Evolutionary conservation across 2,888 invertebrate genomes (phyloP), one percentile per base, ranked within the genome.

Genomic region (Gerosis bhagava): DNA sequence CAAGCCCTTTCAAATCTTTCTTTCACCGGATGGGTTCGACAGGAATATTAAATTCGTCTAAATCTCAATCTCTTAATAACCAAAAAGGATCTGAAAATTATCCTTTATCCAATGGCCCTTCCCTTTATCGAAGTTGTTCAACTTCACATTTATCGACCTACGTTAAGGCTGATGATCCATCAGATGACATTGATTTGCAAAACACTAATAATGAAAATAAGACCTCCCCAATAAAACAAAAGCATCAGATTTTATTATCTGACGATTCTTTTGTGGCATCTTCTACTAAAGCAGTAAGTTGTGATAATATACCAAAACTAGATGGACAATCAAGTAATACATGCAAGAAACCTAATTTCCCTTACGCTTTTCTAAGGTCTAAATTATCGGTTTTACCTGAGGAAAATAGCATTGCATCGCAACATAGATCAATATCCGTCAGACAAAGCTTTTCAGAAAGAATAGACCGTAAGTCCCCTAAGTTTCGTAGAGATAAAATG

Each of bases 1-100:
- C 92, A 5, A 93, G 93, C 57, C 92, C 93, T 5, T 91, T 94
- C 44, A 93, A 92, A 73, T 92, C 93, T 25, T 93, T 94, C 66
- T 94, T 94, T 63, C 92, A 93, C 63, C 90, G 94, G 57, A 94
- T 94, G 90, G 94, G 94, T 11, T 94, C 94, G 2, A 94, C 94
- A 3, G 94, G 94, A 51, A 94, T 94, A 93, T 73, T 94, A 41
- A 93, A 93, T 73, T 90, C 90, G 1, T 79, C 90, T 0, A 90
- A 86, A 71, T 87, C 73, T 55, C 90, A 79, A 69, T 83, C 86
- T 55, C 73, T 77, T 49, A 83, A 69, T 63, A 76, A 67, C 59
- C 81, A 73, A 45, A 89, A 69, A 65, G 65, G 72, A 37, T 60
- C 77, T 17, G 83, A 83, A 51, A 73, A 62, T 32, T 84, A 83